A percentile compares a stretch with the other conserved stretches of the same genome.
Conservation (phyloP, 1,140 invertebrate species). For the Drosophila santomea region DNA sequence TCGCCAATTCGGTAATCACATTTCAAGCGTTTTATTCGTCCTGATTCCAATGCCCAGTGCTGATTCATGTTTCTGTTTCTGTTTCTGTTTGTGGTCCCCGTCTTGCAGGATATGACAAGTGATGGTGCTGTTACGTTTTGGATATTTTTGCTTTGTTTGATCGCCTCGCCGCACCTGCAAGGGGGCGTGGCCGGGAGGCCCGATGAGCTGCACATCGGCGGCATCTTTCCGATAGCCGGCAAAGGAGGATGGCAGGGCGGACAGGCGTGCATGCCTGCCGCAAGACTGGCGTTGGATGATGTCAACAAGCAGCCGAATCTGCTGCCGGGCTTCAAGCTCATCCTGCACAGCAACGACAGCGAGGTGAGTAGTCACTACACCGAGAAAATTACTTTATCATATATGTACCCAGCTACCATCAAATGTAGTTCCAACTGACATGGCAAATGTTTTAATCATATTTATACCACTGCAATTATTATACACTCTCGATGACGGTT, state of each 20-base stretch:
- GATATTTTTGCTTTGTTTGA: slow-evolving; percentile 85
- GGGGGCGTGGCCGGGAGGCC: slow-evolving; percentile 69
- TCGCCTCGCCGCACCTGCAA: slow-evolving; percentile 73
- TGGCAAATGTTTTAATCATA: too few species aligned
- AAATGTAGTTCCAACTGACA: neutral
- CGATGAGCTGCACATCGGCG: slow-evolving; percentile 96
- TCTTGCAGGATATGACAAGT: slow-evolving; percentile 84
- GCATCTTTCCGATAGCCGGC: slow-evolving; percentile 98
- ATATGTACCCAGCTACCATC: too few species aligned
- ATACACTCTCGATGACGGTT: too few species aligned
- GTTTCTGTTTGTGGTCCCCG: slow-evolving; percentile 10
- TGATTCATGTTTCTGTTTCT: neutral
- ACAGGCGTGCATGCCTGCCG: slow-evolving; percentile 97
- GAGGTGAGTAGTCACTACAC: slow-evolving; percentile 89
- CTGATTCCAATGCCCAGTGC: slow-evolving; percentile 1
- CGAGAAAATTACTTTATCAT: neutral
- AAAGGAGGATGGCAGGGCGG: slow-evolving; percentile 98
- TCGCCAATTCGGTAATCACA: slow-evolving; percentile 69
- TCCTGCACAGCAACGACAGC: slow-evolving; percentile 98
- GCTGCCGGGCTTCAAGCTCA: slow-evolving; percentile 95
- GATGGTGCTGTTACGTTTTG: slow-evolving; percentile 85
- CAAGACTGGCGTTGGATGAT: slow-evolving; percentile 97
- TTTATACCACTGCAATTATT: too few species aligned
- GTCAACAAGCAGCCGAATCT: slow-evolving; percentile 96
- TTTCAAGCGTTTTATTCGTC: slow-evolving; percentile 50